Conservation (phyloP, 2,113 vertebrate species). For the Bufo gargarizans region DNA sequence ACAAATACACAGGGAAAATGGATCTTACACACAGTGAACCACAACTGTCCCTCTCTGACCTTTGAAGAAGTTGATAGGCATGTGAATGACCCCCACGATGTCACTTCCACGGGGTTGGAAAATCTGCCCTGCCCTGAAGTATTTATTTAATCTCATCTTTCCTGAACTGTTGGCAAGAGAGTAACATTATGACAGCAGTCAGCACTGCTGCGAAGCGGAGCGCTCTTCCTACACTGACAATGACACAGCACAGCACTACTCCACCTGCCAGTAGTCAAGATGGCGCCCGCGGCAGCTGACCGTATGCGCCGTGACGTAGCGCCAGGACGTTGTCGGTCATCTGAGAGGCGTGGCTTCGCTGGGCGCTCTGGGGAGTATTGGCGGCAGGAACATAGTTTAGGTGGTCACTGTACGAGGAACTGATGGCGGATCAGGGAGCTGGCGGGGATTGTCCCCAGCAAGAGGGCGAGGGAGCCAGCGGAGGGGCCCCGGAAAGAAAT, state of each 20-base stretch:
- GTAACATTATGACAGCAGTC: neutral
- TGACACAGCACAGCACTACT: neutral
- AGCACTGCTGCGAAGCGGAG: neutral
- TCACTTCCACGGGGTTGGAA: too few species aligned
- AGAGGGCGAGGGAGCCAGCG: neutral
- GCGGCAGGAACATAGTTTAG: slow-evolving; percentile 7
- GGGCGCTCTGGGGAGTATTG: neutral
- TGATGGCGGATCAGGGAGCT: slow-evolving; percentile 48
- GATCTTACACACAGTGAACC: too few species aligned
- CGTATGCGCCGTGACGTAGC: neutral
- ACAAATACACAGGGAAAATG: too few species aligned
- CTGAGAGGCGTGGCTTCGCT: neutral
- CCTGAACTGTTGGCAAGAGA: neutral
- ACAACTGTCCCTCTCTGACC: too few species aligned
- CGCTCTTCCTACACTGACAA: neutral
- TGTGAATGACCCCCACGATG: too few species aligned
- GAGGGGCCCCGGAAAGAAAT: neutral
- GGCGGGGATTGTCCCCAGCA: slow-evolving; percentile 10
- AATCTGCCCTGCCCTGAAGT: neutral
- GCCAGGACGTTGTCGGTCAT: neutral
- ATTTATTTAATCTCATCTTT: neutral
- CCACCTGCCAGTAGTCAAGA: slow-evolving; percentile 22
- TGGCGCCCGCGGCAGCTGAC: neutral
- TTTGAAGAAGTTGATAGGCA: too few species aligned
- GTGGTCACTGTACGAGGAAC: neutral